phyloP scores from a whole-genome alignment of 2,797 vertebrate species.

The Sylvilagus floridanus region DNA sequence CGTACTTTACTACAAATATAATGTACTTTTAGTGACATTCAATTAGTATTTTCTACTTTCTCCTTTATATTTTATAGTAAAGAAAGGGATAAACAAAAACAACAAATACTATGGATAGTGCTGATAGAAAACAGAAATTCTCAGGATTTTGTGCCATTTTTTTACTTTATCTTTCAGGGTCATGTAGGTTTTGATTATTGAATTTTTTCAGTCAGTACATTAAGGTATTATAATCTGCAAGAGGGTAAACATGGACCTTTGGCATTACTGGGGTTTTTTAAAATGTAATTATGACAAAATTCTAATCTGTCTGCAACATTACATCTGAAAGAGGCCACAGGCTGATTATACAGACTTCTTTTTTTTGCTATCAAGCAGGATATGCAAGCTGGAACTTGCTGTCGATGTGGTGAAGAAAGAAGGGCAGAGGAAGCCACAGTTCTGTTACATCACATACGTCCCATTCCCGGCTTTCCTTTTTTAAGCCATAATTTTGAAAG shows the following conservation, averaged over 20 bases:
- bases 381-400: not conserved
- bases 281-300: not conserved
- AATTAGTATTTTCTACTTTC: constrained; percentile 16
- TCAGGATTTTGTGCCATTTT: not conserved
- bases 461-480: not conserved
- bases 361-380: not conserved
- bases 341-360: not conserved
- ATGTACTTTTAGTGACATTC: not conserved
- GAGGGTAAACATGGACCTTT: not conserved
- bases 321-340: not conserved
- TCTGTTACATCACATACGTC: not conserved
- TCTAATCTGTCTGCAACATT: not conserved
- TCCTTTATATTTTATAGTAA: not conserved
- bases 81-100: not conserved
- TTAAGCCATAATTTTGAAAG: not conserved
- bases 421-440: not conserved
- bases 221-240: not conserved
- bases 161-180: not conserved
- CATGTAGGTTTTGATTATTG: not conserved
- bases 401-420: not conserved
- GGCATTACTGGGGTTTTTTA: not conserved
- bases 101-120: not conserved
- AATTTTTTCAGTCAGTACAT: not conserved
- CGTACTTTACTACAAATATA: not conserved
- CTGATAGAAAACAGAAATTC: not conserved